phyloP scores from a whole-genome alignment of 2,888 invertebrate genomes.

The Lamellibrachia columna region DNA sequence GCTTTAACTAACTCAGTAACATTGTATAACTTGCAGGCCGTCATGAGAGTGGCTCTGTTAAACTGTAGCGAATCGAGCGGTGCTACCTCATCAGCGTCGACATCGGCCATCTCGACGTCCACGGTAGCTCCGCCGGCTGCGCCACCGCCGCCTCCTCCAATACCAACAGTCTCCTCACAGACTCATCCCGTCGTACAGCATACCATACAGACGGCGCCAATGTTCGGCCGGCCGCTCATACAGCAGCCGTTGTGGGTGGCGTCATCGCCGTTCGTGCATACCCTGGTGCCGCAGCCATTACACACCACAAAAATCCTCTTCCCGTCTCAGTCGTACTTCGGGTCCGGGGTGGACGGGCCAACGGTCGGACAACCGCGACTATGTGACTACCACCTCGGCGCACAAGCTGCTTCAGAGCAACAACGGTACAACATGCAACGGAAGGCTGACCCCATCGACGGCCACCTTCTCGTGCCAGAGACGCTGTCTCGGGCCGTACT shows the following conservation, averaged over 20 bases:
- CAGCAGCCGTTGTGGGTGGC: conserved; percentile 16
- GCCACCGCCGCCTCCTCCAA: background rate
- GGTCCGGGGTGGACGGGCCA: background rate
- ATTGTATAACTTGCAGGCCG: background rate
- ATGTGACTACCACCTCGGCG: background rate
- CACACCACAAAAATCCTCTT: background rate
- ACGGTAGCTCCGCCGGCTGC: background rate
- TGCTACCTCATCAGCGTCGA: conserved; percentile 6
- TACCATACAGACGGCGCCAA: conserved; percentile 3
- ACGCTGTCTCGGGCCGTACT: background rate
- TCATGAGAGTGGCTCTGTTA: background rate
- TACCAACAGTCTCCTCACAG: background rate
- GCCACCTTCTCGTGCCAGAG: background rate
- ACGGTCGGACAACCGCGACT: background rate
- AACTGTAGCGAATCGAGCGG: background rate
- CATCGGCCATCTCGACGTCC: background rate
- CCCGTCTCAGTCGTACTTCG: conserved; percentile 6
- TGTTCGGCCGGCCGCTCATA: background rate
- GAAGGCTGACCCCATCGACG: background rate
- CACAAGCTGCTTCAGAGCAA: background rate
- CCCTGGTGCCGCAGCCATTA: conserved; percentile 5
- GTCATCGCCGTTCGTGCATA: conserved; percentile 1
- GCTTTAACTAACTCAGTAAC: background rate
- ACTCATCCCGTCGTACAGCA: background rate
- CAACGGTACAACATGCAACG: background rate